Percentiles rank a stretch among this genome's conserved stretches.
These are phyloP conservation scores for Tetramorium alpestre DNA, from an alignment of 1,140 invertebrate genomes.

Conservation along the genomic window DNA sequence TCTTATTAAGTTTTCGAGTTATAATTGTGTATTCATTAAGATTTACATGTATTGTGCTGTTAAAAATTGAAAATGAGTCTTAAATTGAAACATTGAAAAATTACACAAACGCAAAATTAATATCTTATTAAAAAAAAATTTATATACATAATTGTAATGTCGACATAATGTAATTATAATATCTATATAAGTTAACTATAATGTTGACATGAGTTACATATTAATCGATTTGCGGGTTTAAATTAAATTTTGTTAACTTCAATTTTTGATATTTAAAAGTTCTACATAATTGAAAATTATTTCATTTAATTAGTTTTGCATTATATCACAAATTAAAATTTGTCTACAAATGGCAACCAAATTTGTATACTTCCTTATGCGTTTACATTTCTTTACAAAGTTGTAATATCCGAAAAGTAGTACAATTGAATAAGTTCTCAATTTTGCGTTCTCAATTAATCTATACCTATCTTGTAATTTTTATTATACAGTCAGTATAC, in stretches of 20 bases:
- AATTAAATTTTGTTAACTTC: not conserved
- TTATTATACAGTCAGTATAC: not conserved
- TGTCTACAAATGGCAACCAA: not conserved
- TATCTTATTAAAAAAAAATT: not conserved
- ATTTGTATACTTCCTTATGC: not conserved
- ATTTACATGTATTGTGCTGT: not conserved
- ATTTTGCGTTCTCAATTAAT: constrained; percentile 39
- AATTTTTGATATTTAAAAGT: not conserved
- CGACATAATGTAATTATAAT: not conserved
- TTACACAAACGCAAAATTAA: not conserved
- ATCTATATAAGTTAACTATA: not conserved
- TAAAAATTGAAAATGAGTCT: not conserved
- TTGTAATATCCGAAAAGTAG: not conserved
- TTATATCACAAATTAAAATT: not conserved
- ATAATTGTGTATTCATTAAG: not conserved
- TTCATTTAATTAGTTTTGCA: not conserved
- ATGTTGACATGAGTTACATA: not conserved
- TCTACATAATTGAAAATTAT: not conserved
- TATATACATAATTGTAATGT: not conserved
- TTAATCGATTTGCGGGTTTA: not conserved
- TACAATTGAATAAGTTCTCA: not conserved
- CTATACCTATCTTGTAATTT: not conserved
- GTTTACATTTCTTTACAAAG: not conserved
- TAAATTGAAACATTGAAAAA: not conserved
- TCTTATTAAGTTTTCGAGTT: not conserved